phyloP scores from a whole-genome alignment of 1,140 invertebrate genomes.

The Panonychus citri region DNA sequence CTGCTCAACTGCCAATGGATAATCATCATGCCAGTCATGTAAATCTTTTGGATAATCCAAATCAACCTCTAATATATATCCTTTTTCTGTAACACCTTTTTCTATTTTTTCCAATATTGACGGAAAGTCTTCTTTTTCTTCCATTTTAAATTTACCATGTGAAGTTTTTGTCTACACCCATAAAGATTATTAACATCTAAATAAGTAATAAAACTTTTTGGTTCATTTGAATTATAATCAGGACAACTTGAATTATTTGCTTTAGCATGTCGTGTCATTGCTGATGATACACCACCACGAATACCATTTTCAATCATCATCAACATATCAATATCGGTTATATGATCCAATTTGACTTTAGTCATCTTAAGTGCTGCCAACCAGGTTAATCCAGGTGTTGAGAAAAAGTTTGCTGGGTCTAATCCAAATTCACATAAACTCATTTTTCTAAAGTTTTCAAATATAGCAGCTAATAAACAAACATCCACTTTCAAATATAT shows the following conservation, averaged over 20 bases:
- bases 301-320: slow-evolving; percentile 17
- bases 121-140: slow-evolving; percentile 1
- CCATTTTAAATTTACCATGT: slow-evolving; percentile 2
- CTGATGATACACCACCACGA: background rate
- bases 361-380: slow-evolving; percentile 13
- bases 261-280: background rate
- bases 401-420: slow-evolving; percentile 20
- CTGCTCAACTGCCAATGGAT: slow-evolving; percentile 21
- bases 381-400: slow-evolving; percentile 13
- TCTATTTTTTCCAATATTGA: background rate
- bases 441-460: slow-evolving; percentile 20
- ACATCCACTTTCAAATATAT: slow-evolving; percentile 24
- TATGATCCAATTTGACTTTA: slow-evolving; percentile 15
- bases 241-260: slow-evolving; percentile 11
- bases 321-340: slow-evolving; percentile 16
- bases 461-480: slow-evolving; percentile 23
- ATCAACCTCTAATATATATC: slow-evolving; percentile 16
- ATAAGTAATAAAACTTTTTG: slow-evolving; percentile 14
- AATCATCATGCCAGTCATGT: slow-evolving; percentile 20
- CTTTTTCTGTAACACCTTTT: too few species aligned
- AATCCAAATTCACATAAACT: background rate
- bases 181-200: slow-evolving; percentile 16
- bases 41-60: slow-evolving; percentile 15
- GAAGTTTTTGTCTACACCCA: slow-evolving; percentile 11
- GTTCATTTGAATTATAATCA: slow-evolving; percentile 6